phyloP scores from a whole-genome alignment of 1,140 invertebrate species.

The Drosophila kepulauana region DNA sequence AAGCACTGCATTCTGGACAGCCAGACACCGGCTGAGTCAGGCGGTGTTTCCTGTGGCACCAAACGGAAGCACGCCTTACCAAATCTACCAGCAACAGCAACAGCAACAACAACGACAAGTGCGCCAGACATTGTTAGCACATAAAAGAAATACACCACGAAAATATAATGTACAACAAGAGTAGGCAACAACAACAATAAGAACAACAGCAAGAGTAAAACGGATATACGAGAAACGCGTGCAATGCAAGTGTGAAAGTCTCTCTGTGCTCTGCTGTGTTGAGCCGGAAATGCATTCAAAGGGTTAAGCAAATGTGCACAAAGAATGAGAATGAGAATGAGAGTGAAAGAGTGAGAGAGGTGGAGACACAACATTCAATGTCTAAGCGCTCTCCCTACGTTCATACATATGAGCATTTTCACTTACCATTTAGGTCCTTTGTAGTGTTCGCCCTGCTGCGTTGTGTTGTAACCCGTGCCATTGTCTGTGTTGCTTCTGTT shows the following conservation, averaged over 20 bases:
- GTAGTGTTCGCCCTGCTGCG: conserved; percentile 57
- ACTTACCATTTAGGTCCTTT: conserved; percentile 82
- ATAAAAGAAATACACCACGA: conserved; percentile 63
- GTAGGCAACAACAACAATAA: conserved; percentile 33
- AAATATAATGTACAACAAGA: conserved; percentile 40
- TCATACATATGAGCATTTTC: conserved; percentile 66
- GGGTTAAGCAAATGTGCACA: conserved; percentile 73
- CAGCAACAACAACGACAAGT: conserved; percentile 25
- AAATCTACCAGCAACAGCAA: conserved; percentile 52
- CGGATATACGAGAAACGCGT: conserved; percentile 79
- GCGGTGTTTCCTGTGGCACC: conserved; percentile 24
- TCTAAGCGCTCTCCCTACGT: conserved; percentile 31
- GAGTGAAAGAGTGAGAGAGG: not conserved
- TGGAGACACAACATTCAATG: conserved; percentile 1
- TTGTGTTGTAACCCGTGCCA: conserved; percentile 13
- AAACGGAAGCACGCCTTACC: conserved; percentile 50
- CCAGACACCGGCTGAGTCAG: conserved; percentile 15
- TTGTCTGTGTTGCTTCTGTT: conserved; percentile 1
- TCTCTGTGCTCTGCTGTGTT: conserved; percentile 28
- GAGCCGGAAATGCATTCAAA: conserved; percentile 78
- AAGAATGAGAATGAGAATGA: not conserved
- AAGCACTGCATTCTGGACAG: conserved; percentile 25
- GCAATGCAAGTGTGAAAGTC: conserved; percentile 70
- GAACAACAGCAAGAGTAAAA: conserved; percentile 43
- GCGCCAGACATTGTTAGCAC: conserved; percentile 56